Evolutionary conservation across 2,888 invertebrate genomes (phyloP).

Genomic region (Drepanosiphum platanoidis): DNA sequence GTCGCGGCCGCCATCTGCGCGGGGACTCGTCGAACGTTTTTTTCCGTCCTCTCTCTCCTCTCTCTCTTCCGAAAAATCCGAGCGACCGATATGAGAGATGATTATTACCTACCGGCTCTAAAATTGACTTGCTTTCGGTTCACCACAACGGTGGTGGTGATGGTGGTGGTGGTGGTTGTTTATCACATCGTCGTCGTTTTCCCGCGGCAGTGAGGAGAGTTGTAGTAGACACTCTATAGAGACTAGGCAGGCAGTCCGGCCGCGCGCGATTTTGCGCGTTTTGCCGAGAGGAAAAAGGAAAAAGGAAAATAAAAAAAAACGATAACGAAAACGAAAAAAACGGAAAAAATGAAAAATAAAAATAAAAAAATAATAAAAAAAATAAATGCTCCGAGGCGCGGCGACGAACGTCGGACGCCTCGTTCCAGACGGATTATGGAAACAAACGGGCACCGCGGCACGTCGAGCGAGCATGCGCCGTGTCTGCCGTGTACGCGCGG

Average conservation of each 20-base stretch:
- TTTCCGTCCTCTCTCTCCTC: no score
- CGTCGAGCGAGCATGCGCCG: constrained; percentile 41
- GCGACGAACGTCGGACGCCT: constrained; percentile 56
- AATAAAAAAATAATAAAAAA: constrained; percentile 13
- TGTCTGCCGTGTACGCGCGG: not conserved
- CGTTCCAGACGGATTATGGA: constrained; percentile 45
- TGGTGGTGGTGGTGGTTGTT: not conserved
- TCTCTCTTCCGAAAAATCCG: no score
- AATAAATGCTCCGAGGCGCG: constrained; percentile 24
- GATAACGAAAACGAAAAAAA: not conserved
- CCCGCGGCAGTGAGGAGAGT: not conserved
- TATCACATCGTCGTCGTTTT: not conserved
- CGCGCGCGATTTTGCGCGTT: no score
- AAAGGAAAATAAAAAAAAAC: not conserved
- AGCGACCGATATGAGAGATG: no score
- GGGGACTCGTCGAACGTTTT: no score
- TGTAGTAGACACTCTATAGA: no score
- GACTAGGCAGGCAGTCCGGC: no score
- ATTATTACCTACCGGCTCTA: no score
- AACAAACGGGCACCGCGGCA: constrained; percentile 30
- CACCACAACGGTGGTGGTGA: not conserved
- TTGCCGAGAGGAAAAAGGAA: not conserved
- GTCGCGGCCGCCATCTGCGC: no score
- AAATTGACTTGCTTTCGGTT: no score
- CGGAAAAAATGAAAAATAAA: not conserved